Evolutionary conservation across 2,797 vertebrate species (phyloP), one percentile per base, ranked within the genome.

Genomic region (Xiphorhynchus erythropygius): DNA sequence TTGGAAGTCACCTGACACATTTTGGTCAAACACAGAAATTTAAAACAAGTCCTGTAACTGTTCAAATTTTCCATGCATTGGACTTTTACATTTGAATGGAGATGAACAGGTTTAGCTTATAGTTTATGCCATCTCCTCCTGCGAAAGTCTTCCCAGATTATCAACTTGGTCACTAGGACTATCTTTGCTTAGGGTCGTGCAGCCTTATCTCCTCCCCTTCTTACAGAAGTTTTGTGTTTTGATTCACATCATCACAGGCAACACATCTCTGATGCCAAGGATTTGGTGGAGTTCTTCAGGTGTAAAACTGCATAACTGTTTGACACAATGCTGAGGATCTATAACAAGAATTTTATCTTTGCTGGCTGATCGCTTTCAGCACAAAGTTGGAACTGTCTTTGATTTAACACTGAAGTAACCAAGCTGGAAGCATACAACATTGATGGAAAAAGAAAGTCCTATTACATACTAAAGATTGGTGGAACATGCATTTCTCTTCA

Each of bases 101-200:
- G 30, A 79, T 5, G 9, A 74, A 30, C 7, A 21, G 6, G 3
- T 57, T 33, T 75, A 39, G 5, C 16, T 68, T 68, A 21, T 32
- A 64, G 5, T 4, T 59, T 68, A n/a, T 5, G 12, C 2, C 9
- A 7, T 67, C 32, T 47, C 8, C 21, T 53, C 1, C 1, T 4
- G 9, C 32, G 30, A 35, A 64, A 64, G 6, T 69, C 52, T 62
- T 49, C 9, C 9, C 9, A 42, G 21, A 42, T 4, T 23, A 57
- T 30, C 9, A n/a, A 1, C 15, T 64, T 41, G 1, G 0, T 64
- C 13, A 21, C 14, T n/a, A 11, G 24, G 3, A 10, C 2, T 60
- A 15, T 30, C 37, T 65, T 70, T 64, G 9, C 21, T 71, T 60
- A 42, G 24, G 21, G 6, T 90, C 7, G 24, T 13, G 9, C 7